Evolutionary conservation across 2,113 vertebrate species (phyloP), one percentile per base, ranked within the genome.

Genomic region (Neolamprologus modestus): DNA sequence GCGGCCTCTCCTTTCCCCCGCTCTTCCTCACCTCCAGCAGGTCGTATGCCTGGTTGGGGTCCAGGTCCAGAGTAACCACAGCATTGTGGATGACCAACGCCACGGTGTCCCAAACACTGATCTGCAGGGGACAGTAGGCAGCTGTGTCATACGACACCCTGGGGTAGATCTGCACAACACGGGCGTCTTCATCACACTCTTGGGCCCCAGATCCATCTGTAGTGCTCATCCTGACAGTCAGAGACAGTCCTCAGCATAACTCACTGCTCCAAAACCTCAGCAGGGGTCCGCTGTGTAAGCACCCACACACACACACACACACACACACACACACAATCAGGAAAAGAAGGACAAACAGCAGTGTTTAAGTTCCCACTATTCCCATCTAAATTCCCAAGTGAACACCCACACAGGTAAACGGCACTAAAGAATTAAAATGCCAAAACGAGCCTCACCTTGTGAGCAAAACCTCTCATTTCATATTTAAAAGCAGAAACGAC

Each of bases 1-100:
- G 95, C 3, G 93, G 93, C 95, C 95, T 97, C 91, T 98, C 97
- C 88, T 97, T 97, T 3, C 95, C 96, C 0, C 96, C 95, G 0
- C 87, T 92, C 84, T 97, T 94, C 85, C 97, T 97, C 45, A 99
- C 98, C 92, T 99, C 98, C 92, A 97, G 96, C 0, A 99, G 96
- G 71, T 96, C 95, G 0, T 98, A 98, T 31, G 57, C 83, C 87
- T 94, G 94, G 1, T 92, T 95, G 79, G 88, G 42, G 1, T 98
- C 97, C 50, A 98, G 89, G 8, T 91, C 96, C 83, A 99, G 95
- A 6, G 91, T 95, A 57, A 91, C 68, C 5, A 97, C 88, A 2
- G 96, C 97, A 0, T 96, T 97, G 88, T 92, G 93, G 94, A 99
- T 96, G 88, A 99, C 97, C 0, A 94, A 92, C 7, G 94, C 92